These are phyloP conservation scores for Luperina testacea DNA, from an alignment of 2,888 invertebrate genomes.

Conservation along the genomic window DNA sequence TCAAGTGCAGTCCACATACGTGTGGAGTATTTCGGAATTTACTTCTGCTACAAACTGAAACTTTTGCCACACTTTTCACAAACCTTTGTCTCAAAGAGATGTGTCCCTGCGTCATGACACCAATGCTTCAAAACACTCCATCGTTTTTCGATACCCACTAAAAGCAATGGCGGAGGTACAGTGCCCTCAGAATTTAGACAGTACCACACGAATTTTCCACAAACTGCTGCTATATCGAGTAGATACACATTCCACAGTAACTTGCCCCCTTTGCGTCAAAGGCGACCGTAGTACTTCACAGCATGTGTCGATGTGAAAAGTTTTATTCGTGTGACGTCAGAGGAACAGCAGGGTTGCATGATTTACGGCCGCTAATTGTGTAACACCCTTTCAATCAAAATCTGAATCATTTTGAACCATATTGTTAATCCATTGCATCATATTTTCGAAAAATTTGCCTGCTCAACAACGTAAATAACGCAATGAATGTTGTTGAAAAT, in stretches of 20 bases:
- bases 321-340: neutral
- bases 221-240: neutral
- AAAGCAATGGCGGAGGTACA: neutral
- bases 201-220: neutral
- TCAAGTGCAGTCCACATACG: neutral
- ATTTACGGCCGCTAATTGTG: neutral
- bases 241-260: slow-evolving; percentile 9
- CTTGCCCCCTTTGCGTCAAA: slow-evolving; percentile 22
- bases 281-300: slow-evolving; percentile 13
- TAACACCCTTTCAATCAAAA: no score
- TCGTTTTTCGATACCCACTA: neutral
- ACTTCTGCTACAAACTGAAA: neutral
- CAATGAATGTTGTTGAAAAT: no score
- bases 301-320: neutral
- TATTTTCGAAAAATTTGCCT: no score
- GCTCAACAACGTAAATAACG: no score
- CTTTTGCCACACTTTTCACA: no score
- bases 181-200: neutral
- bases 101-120: neutral
- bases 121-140: neutral
- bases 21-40: neutral
- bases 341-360: neutral
- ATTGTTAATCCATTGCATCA: no score
- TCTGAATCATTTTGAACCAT: no score
- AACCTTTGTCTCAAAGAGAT: neutral